A percentile compares a stretch with the other conserved stretches of the same genome.
Conservation (phyloP, 2,888 invertebrate genomes). For the Andrena minutula region DNA sequence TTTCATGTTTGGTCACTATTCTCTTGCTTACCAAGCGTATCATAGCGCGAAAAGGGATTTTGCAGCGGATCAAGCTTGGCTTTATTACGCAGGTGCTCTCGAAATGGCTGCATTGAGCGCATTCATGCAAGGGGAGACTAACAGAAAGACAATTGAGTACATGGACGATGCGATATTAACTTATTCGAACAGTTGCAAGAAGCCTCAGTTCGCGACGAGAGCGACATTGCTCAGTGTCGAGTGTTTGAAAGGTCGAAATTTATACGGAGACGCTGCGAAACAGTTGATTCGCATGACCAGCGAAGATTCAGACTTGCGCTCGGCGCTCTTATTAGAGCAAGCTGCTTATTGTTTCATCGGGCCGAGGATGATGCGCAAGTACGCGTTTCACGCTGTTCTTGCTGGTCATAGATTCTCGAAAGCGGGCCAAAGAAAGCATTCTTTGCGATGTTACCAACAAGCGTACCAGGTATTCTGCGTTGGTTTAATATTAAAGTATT, state of each 20-base stretch:
- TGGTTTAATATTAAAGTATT: not conserved
- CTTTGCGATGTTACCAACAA: constrained; percentile 95
- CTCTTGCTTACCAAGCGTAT: constrained; percentile 96
- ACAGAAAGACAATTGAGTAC: constrained; percentile 93
- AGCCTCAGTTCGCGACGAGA: constrained; percentile 96
- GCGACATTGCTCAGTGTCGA: constrained; percentile 96
- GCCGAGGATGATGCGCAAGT: constrained; percentile 94
- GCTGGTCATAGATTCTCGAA: constrained; percentile 98
- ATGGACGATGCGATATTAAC: constrained; percentile 98
- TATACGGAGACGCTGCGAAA: constrained; percentile 97
- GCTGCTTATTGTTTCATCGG: constrained; percentile 96
- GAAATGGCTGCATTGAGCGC: constrained; percentile 98
- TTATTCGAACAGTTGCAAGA: constrained; percentile 96
- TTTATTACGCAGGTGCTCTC: constrained; percentile 97
- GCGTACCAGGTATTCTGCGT: constrained; percentile 90
- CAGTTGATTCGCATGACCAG: constrained; percentile 98
- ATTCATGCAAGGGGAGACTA: constrained; percentile 94
- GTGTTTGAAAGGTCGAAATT: constrained; percentile 91
- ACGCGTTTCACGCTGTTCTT: constrained; percentile 98
- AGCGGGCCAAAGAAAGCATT: constrained; percentile 96
- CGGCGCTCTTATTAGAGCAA: constrained; percentile 97
- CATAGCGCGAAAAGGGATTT: constrained; percentile 99
- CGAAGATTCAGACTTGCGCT: constrained; percentile 98
- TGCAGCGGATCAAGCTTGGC: constrained; percentile 98
- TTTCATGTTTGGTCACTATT: constrained; percentile 98